Evolutionary conservation across 2,888 invertebrate species (phyloP).

Genomic region (Quadroppia sp.): DNA sequence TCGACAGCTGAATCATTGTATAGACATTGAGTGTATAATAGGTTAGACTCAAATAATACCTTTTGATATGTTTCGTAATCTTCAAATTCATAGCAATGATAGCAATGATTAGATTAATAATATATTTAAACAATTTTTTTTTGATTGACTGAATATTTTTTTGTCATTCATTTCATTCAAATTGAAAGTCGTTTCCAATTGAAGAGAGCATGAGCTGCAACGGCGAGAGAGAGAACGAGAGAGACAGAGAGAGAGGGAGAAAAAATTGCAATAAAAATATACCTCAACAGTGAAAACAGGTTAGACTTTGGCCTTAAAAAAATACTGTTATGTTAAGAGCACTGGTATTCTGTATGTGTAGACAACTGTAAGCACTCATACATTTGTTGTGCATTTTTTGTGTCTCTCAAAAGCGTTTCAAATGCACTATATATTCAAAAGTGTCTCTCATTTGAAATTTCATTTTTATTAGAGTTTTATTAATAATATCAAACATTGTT

Average conservation of each 20-base stretch:
- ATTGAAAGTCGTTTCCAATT: not conserved
- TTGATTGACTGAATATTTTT: too few species aligned
- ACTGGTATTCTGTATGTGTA: not conserved
- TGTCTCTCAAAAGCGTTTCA: too few species aligned
- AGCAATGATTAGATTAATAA: not conserved
- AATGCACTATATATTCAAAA: too few species aligned
- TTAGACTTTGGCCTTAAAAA: conserved; percentile 12
- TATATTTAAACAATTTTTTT: not conserved
- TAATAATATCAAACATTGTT: too few species aligned
- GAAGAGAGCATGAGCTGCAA: not conserved
- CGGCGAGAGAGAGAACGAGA: not conserved
- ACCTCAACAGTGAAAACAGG: not conserved
- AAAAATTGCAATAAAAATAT: not conserved
- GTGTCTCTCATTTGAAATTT: not conserved
- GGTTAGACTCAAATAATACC: too few species aligned
- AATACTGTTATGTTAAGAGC: not conserved
- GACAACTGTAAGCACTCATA: too few species aligned
- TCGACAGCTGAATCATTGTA: too few species aligned
- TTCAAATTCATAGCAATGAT: too few species aligned
- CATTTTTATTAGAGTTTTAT: too few species aligned
- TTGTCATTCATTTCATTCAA: not conserved
- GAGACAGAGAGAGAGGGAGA: not conserved
- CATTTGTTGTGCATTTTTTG: too few species aligned
- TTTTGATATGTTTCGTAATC: too few species aligned
- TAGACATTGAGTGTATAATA: too few species aligned